Conservation (phyloP, 2,888 invertebrate genomes). For the Pterostichus niger region DNA sequence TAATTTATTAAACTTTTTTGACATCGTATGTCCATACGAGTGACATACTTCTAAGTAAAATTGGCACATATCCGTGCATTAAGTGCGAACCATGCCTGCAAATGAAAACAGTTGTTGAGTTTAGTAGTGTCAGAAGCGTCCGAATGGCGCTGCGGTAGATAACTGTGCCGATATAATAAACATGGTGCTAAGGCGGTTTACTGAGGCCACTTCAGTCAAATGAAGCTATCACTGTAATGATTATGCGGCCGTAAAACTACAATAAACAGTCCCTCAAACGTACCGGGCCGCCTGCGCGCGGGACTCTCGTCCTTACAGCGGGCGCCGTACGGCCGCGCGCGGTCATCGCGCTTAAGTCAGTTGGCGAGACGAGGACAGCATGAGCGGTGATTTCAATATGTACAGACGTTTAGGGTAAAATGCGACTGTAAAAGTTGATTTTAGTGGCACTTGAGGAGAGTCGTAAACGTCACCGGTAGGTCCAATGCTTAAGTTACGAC, state of each 20-base stretch:
- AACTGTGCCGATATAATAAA: conserved; percentile 67
- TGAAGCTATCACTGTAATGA: conserved; percentile 75
- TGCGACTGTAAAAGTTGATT: conserved; percentile 80
- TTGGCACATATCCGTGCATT: too few relatives aligned
- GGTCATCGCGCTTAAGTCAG: conserved; percentile 54
- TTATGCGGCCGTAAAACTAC: conserved; percentile 76
- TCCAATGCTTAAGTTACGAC: conserved; percentile 71
- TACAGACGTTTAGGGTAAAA: conserved; percentile 72
- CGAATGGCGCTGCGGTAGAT: conserved; percentile 52
- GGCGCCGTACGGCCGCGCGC: conserved; percentile 14
- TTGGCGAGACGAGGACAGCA: conserved; percentile 44
- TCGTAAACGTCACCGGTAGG: conserved; percentile 79
- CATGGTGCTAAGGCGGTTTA: conserved; percentile 64
- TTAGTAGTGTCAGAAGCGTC: conserved; percentile 22
- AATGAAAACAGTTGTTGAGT: conserved; percentile 29
- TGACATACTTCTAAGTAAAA: too few relatives aligned
- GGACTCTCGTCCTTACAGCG: conserved; percentile 33
- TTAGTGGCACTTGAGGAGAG: conserved; percentile 81
- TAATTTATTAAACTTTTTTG: too few relatives aligned
- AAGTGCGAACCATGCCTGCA: neutral
- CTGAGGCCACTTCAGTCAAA: conserved; percentile 71
- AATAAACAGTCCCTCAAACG: conserved; percentile 73
- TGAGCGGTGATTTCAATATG: conserved; percentile 71
- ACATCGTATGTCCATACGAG: too few relatives aligned
- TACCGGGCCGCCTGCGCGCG: conserved; percentile 40